phyloP scores from a whole-genome alignment of 2,113 vertebrate species.

The Dicaeum eximium region DNA sequence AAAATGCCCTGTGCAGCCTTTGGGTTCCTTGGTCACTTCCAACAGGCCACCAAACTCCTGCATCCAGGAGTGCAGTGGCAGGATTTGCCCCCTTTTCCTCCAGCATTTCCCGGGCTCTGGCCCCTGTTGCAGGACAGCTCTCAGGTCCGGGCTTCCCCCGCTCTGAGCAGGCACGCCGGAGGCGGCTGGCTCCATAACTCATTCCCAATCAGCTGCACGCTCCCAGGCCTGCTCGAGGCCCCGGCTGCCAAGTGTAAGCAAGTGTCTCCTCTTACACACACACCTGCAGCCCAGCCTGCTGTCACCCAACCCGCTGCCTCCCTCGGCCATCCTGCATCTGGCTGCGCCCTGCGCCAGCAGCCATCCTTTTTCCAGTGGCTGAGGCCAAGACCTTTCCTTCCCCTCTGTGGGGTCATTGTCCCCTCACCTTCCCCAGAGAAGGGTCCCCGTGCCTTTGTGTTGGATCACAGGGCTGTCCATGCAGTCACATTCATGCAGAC shows the following conservation, averaged over 20 bases:
- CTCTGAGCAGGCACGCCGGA: neutral
- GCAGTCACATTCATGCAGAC: neutral
- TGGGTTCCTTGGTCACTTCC: neutral
- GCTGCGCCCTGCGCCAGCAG: neutral
- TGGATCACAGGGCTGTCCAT: accelerated
- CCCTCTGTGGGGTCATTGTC: accelerated
- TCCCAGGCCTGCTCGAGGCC: neutral
- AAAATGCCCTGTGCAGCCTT: neutral
- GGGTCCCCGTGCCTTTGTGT: neutral
- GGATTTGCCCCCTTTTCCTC: neutral
- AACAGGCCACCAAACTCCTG: neutral
- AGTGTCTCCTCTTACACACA: conserved; percentile 25
- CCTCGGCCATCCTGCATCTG: neutral
- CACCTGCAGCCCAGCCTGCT: conserved; percentile 41
- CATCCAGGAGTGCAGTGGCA: neutral
- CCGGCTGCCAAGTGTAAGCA: conserved; percentile 1
- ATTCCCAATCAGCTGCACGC: conserved; percentile 28
- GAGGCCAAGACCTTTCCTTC: neutral
- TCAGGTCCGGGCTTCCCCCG: accelerated
- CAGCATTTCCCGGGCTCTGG: accelerated
- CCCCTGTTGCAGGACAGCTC: neutral
- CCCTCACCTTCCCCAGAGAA: neutral
- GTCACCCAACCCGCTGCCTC: neutral
- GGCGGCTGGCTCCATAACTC: neutral
- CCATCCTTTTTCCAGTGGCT: neutral